Conservation (phyloP, 1,140 invertebrate species). For the Lucilia cuprina region DNA sequence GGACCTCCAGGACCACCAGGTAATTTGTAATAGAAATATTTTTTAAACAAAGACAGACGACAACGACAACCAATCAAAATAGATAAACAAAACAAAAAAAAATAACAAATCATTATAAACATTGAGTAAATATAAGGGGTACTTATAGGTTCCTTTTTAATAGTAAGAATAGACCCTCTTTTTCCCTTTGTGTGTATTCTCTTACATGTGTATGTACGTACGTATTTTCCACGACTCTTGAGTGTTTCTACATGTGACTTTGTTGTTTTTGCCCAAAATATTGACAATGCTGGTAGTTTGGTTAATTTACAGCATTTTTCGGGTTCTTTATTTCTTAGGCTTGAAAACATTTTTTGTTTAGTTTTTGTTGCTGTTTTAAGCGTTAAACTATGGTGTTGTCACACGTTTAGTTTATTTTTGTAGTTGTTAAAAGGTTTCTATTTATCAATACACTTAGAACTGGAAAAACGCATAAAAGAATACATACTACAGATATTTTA, state of each 20-base stretch:
- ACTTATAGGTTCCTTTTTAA: neutral
- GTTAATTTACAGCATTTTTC: neutral
- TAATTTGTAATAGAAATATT: constrained; percentile 60
- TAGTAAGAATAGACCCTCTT: neutral
- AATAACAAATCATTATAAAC: constrained; percentile 9
- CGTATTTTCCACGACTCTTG: neutral
- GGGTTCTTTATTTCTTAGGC: neutral
- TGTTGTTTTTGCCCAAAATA: neutral
- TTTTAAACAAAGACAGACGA: neutral
- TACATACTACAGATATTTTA: too few relatives aligned
- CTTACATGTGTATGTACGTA: neutral
- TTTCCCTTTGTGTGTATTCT: neutral
- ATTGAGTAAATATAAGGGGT: neutral
- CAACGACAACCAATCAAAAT: neutral
- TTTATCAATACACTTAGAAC: too few relatives aligned
- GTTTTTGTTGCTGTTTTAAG: neutral
- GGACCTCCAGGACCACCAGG: constrained; percentile 90
- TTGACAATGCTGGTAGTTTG: neutral
- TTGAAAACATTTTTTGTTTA: neutral
- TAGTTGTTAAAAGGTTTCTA: neutral
- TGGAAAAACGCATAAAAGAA: too few relatives aligned
- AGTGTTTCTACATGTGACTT: neutral
- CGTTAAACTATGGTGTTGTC: neutral
- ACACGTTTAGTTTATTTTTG: neutral
- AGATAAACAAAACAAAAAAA: neutral